phyloP scores from a whole-genome alignment of 2,113 vertebrate genomes.

The Trogon surrucura region DNA sequence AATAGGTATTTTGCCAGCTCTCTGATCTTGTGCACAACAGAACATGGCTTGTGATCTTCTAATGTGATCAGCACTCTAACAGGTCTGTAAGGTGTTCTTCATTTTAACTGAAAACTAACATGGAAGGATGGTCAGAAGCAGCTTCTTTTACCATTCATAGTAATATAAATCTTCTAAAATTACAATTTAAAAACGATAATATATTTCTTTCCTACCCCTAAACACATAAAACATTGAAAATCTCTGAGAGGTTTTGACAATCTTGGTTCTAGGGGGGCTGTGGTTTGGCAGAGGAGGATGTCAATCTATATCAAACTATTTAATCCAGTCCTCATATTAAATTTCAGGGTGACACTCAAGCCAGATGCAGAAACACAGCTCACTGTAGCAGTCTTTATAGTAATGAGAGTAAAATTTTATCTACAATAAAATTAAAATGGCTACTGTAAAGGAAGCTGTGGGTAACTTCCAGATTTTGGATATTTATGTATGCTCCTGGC shows the following conservation, averaged over 20 bases:
- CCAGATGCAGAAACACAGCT: background rate
- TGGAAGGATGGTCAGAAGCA: background rate
- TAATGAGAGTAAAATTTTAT: background rate
- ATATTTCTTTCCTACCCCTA: background rate
- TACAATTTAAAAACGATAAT: background rate
- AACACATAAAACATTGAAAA: background rate
- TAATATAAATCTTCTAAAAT: background rate
- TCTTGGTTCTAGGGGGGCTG: background rate
- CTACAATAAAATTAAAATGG: background rate
- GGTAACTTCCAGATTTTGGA: constrained; percentile 8
- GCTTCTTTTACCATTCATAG: background rate
- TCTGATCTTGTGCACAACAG: background rate
- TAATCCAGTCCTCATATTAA: background rate
- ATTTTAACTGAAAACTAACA: background rate
- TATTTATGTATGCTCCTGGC: background rate
- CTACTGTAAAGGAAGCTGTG: background rate
- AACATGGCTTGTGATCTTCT: background rate
- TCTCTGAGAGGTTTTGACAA: background rate
- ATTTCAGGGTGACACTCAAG: background rate
- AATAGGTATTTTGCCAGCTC: background rate
- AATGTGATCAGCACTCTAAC: background rate
- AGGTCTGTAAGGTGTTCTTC: background rate
- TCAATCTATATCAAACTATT: background rate
- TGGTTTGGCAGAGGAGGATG: background rate
- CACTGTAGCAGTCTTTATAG: background rate